Evolutionary conservation across 2,113 vertebrate species (phyloP).

Genomic region (Phrynosoma platyrhinos): DNA sequence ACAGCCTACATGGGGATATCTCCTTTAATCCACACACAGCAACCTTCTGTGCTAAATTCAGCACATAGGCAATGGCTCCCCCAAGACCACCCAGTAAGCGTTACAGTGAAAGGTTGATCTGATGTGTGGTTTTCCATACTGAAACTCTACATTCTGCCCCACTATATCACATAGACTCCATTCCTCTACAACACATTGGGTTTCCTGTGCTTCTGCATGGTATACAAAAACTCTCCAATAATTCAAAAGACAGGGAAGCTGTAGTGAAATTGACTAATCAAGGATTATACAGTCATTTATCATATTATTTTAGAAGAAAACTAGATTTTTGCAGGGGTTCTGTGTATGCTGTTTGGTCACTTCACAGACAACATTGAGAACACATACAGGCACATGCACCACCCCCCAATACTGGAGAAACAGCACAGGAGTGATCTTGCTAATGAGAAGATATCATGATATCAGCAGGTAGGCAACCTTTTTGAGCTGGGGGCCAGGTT

Average conservation of each 20-base stretch:
- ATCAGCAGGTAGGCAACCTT: no score
- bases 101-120: background rate
- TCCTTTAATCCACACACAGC: background rate
- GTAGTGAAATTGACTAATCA: constrained; percentile 6
- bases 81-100: background rate
- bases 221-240: constrained; percentile 35
- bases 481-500: no score
- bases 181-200: background rate
- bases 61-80: background rate
- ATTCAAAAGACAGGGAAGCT: constrained; percentile 44
- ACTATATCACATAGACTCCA: background rate
- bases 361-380: no score
- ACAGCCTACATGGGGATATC: background rate
- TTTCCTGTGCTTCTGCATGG: constrained; percentile 4
- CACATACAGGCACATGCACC: no score
- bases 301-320: constrained; percentile 24
- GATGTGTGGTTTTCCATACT: background rate
- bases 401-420: no score
- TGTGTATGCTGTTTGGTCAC: no score
- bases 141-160: background rate
- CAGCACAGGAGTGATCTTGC: no score
- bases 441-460: no score
- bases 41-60: background rate
- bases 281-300: constrained; percentile 38
- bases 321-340: background rate